A percentile compares a stretch with the other conserved stretches of the same genome.
These are phyloP conservation scores for Synchiropus splendidus DNA, from an alignment of 2,113 vertebrate genomes.

Conservation along the genomic window DNA sequence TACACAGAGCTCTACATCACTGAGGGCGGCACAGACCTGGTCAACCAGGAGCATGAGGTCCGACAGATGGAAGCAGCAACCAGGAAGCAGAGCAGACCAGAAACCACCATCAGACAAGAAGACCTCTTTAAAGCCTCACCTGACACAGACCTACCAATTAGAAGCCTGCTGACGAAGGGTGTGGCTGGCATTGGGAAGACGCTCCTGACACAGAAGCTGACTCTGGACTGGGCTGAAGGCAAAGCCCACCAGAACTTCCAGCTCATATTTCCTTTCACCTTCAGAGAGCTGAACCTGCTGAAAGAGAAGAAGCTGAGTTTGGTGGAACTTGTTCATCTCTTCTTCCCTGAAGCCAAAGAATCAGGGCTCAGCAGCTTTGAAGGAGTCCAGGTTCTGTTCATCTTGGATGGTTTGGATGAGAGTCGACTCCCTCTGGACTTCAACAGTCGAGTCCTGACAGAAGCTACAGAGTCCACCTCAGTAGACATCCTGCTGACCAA, in stretches of 20 bases:
- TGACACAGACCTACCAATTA: neutral
- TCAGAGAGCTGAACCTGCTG: no score
- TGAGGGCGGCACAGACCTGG: neutral
- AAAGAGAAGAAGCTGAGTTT: no score
- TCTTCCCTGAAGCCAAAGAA: no score
- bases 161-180: neutral
- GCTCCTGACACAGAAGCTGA: neutral
- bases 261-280: no score
- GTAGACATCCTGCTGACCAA: no score
- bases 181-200: slow-evolving; percentile 1
- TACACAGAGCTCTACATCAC: slow-evolving; percentile 1
- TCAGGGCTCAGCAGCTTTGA: no score
- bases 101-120: neutral
- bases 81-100: neutral
- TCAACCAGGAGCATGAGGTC: neutral
- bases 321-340: no score
- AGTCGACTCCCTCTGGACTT: no score
- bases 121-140: neutral
- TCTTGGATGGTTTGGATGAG: no score
- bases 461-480: no score
- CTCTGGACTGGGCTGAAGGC: neutral
- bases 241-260: neutral
- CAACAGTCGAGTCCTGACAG: no score
- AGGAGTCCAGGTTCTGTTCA: no score
- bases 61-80: neutral